Conservation (phyloP, 2,888 invertebrate species). For the Dryadula phaetusa region DNA sequence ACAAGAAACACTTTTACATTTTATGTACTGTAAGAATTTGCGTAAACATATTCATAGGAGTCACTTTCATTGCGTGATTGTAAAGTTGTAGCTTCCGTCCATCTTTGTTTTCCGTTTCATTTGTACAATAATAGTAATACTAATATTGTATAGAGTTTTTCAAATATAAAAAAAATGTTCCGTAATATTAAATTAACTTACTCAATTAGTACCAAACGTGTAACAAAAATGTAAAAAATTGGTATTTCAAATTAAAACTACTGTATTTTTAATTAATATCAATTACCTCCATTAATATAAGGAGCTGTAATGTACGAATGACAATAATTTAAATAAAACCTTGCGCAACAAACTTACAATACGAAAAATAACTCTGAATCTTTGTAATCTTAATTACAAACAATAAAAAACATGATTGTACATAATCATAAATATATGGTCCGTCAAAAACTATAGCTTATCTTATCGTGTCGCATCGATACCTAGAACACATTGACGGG, state of each 20-base stretch:
- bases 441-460: slow-evolving; percentile 27
- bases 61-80: slow-evolving; percentile 36
- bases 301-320: neutral
- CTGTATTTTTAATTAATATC: slow-evolving; percentile 5
- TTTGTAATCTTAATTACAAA: slow-evolving; percentile 6
- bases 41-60: slow-evolving; percentile 32
- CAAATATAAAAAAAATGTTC: slow-evolving; percentile 5
- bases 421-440: slow-evolving; percentile 18
- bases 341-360: neutral
- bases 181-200: slow-evolving; percentile 3
- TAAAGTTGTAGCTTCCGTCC: slow-evolving; percentile 32
- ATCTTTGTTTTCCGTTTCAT: slow-evolving; percentile 29
- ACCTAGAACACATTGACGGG: slow-evolving; percentile 1
- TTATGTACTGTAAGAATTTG: slow-evolving; percentile 21
- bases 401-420: slow-evolving; percentile 8
- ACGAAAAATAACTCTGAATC: neutral
- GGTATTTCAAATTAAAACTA: neutral
- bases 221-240: neutral
- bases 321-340: slow-evolving; percentile 16
- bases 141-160: slow-evolving; percentile 1
- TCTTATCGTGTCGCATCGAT: slow-evolving; percentile 26
- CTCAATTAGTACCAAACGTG: neutral
- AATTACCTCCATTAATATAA: slow-evolving; percentile 3
- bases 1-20: slow-evolving; percentile 31
- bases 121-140: slow-evolving; percentile 2